Conservation (phyloP, 2,113 vertebrate species). For the Nothobranchius kuhntae region DNA sequence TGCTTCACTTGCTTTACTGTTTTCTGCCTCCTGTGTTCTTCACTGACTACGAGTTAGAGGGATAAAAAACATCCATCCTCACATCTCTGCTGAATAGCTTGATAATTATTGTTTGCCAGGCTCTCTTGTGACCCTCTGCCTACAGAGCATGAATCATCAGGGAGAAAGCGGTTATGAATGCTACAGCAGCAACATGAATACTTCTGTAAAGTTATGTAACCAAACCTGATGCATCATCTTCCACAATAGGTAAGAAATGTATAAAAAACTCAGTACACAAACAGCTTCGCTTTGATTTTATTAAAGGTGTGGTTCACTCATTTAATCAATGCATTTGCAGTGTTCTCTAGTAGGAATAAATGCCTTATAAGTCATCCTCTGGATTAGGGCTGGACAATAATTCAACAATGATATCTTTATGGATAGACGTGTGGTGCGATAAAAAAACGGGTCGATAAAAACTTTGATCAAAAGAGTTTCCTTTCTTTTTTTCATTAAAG, state of each 20-base stretch:
- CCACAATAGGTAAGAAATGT: constrained; percentile 9
- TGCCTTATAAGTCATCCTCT: too few species aligned
- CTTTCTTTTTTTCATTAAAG: too few species aligned
- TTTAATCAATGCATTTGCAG: too few species aligned
- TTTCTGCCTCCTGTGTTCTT: neutral
- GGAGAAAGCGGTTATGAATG: constrained; percentile 40
- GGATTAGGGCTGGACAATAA: too few species aligned
- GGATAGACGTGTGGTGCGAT: too few species aligned
- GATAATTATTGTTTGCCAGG: constrained; percentile 62
- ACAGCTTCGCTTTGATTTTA: neutral
- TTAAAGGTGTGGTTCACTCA: too few species aligned
- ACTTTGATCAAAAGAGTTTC: too few species aligned
- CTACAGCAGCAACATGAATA: constrained; percentile 37
- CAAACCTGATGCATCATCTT: constrained; percentile 23
- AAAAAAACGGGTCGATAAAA: too few species aligned
- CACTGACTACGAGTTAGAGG: constrained; percentile 32
- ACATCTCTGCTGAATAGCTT: constrained; percentile 42
- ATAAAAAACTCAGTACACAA: constrained; percentile 7
- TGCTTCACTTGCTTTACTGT: constrained; percentile 1
- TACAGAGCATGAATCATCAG: constrained; percentile 68
- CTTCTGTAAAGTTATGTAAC: constrained; percentile 42
- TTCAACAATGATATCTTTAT: too few species aligned
- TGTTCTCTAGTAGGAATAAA: too few species aligned
- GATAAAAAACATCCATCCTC: constrained; percentile 44
- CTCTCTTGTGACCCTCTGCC: constrained; percentile 56